A percentile compares a stretch with the other conserved stretches of the same genome.
Conservation (phyloP, 2,113 vertebrate genomes). For the Pholis gunnellus region DNA sequence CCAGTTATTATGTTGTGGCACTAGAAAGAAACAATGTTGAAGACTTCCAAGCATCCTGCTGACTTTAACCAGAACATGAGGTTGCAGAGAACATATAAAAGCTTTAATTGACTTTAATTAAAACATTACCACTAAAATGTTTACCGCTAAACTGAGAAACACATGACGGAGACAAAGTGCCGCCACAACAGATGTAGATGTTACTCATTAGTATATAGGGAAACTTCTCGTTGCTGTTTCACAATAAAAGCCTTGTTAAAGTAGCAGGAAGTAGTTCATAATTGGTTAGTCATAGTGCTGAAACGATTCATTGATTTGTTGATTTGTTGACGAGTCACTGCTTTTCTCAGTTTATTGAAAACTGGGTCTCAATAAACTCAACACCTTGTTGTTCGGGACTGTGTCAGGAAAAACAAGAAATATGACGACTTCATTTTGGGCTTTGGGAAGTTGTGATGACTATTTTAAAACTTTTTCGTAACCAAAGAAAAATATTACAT, state of each 20-base stretch:
- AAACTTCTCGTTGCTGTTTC: conserved; percentile 1
- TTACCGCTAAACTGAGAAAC: background rate
- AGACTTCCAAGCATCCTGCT: no score
- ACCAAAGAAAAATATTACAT: background rate
- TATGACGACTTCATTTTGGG: background rate
- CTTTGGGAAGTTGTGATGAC: no score
- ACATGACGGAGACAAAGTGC: no score
- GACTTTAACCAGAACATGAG: background rate
- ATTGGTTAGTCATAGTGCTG: background rate
- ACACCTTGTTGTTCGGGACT: background rate
- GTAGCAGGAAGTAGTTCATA: background rate
- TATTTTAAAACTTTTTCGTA: background rate
- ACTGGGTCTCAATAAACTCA: no score
- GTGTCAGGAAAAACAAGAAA: background rate
- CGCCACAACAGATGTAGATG: no score
- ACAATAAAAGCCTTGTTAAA: background rate
- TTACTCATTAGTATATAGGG: background rate
- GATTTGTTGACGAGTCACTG: background rate
- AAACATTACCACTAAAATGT: background rate
- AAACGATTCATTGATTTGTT: background rate
- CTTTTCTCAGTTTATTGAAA: no score
- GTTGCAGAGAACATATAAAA: background rate
- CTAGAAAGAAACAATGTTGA: background rate
- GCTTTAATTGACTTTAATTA: background rate
- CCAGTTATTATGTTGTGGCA: background rate